phyloP scores from a whole-genome alignment of 1,140 invertebrate genomes.

The Zaprionus ghesquierei region DNA sequence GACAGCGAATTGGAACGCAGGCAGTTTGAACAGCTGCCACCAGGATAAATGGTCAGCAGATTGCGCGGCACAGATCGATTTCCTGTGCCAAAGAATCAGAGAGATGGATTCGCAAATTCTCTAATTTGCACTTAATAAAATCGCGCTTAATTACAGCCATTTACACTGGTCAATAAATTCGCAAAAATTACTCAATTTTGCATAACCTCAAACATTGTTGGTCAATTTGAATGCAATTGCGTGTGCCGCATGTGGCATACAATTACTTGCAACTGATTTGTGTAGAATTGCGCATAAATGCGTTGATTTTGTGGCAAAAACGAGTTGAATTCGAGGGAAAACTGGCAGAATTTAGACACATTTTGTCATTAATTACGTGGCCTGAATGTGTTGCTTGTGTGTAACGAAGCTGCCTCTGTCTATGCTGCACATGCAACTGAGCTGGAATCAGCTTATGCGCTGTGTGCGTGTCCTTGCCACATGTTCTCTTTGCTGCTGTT shows the following conservation, averaged over 20 bases:
- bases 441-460: slow-evolving; percentile 6
- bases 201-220: slow-evolving; percentile 14
- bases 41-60: slow-evolving; percentile 32
- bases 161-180: slow-evolving; percentile 3
- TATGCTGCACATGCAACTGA: slow-evolving; percentile 13
- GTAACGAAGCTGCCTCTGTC: neutral
- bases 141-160: slow-evolving; percentile 6
- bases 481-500: too few species aligned
- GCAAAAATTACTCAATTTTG: slow-evolving; percentile 6
- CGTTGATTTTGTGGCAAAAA: neutral
- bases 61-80: slow-evolving; percentile 26
- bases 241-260: neutral
- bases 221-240: neutral
- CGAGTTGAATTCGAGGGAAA: too few species aligned
- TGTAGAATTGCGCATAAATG: neutral
- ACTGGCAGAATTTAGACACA: slow-evolving; percentile 42
- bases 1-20: slow-evolving; percentile 25
- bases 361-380: slow-evolving; percentile 62
- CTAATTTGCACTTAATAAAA: slow-evolving; percentile 3
- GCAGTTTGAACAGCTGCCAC: slow-evolving; percentile 21
- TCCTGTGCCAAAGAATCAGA: neutral
- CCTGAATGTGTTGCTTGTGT: slow-evolving; percentile 19
- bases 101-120: too few species aligned
- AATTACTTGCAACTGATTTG: slow-evolving; percentile 5
- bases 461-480: slow-evolving; percentile 14